Base-by-base conservation (phyloP, 2,797 vertebrate genomes). In the Okamejei kenojei region DNA sequence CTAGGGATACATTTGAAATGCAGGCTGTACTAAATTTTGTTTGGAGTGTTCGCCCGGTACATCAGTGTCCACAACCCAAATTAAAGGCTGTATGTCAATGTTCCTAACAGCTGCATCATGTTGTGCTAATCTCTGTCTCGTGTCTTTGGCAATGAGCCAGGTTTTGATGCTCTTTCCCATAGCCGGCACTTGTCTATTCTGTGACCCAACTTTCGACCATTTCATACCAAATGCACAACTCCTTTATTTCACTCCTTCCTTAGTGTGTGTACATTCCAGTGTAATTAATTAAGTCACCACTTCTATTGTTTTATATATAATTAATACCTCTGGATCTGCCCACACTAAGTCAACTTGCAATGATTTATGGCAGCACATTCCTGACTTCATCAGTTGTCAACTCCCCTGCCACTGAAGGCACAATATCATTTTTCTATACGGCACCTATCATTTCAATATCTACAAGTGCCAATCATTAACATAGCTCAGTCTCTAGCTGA, bases 341-440 rank as follows among this genome's bases (percentile, higher is more conserved):
- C 96, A 96, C 96, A 96, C 95, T 95, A 94, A 6, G 93, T 94
- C 94, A 95, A 94, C 93, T 94, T 94, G 93, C 95, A 94, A 76
- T 76, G 90, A 92, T 92, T 92, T 94, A 96, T 95, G 94, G 97
- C 97, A 97, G 97, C 97, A 95, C 96, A 97, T 97, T 97, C 97
- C 96, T 96, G 93, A 95, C 94, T n/a, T n/a, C 95, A 96, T 96
- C 95, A 94, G 94, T 96, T 94, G 94, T 96, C 96, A 96, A 96
- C 96, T 97, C 97, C 96, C 90, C 96, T 96, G 95, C 94, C 95
- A 93, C 93, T 95, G 95, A 95, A 94, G 94, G 71, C 95, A 90
- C n/a, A 96, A 93, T 94, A 94, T 95, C 94, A 94, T 94, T 71
- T 90, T 81, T 80, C 63, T 45, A n/a, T 35, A n/a, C 17, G 68